These are phyloP conservation scores for Takifugu flavidus DNA, from an alignment of 2,113 vertebrate genomes.

Conservation along the genomic window DNA sequence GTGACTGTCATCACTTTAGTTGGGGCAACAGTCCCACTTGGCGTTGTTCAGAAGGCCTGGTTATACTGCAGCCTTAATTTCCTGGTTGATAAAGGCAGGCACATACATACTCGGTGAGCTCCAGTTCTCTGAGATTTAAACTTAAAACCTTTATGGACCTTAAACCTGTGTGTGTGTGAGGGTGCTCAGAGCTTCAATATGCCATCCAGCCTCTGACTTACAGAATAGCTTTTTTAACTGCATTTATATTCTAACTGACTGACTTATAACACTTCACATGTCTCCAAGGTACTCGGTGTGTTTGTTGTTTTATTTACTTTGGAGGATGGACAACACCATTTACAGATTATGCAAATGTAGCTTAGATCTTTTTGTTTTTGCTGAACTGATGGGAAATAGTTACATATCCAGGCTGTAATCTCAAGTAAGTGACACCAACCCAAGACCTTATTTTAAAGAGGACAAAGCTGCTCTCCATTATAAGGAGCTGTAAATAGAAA, in stretches of 20 bases:
- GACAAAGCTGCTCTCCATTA: slow-evolving; percentile 90
- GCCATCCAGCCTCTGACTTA: slow-evolving; percentile 43
- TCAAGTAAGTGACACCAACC: slow-evolving; percentile 72
- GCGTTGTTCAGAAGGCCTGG: slow-evolving; percentile 4
- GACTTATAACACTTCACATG: slow-evolving; percentile 38
- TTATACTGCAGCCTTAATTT: slow-evolving; percentile 50
- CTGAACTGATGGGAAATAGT: slow-evolving; percentile 54
- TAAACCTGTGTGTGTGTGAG: slow-evolving; percentile 48
- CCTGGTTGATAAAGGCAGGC: slow-evolving; percentile 40
- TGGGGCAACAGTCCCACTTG: slow-evolving; percentile 14
- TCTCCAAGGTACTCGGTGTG: slow-evolving; percentile 53
- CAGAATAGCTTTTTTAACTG: slow-evolving; percentile 30
- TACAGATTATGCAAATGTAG: slow-evolving; percentile 25
- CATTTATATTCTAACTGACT: slow-evolving; percentile 40
- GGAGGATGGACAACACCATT: slow-evolving; percentile 30
- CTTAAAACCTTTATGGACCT: slow-evolving; percentile 37
- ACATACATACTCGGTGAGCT: slow-evolving; percentile 32
- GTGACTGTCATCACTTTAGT: slow-evolving; percentile 46
- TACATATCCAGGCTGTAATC: slow-evolving; percentile 75
- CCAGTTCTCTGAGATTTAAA: slow-evolving; percentile 28
- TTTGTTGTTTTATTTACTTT: slow-evolving; percentile 36
- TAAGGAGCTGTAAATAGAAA: slow-evolving; percentile 88
- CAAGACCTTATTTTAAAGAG: slow-evolving; percentile 81
- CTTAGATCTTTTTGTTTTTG: slow-evolving; percentile 42
- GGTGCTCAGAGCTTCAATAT: slow-evolving; percentile 46